A percentile compares a stretch with the other conserved stretches of the same genome.
These are phyloP conservation scores for Sebastolobus alascanus DNA, from an alignment of 2,797 vertebrate genomes.

Conservation along the genomic window DNA sequence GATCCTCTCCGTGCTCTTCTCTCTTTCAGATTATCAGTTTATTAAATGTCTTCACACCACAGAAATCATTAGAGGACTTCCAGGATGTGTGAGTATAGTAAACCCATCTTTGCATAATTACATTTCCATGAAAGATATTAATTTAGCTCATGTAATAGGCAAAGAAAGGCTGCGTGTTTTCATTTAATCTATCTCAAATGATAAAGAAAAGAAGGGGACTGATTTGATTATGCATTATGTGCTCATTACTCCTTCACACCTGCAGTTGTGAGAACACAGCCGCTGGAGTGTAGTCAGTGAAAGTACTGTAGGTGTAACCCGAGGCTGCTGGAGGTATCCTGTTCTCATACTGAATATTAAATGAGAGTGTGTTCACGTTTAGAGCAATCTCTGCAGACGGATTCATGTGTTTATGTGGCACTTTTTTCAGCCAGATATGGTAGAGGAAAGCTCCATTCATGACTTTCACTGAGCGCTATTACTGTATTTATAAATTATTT, in stretches of 20 bases:
- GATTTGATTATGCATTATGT: constrained; percentile 18
- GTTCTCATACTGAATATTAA: constrained; percentile 63
- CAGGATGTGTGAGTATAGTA: constrained; percentile 96
- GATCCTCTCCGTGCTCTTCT: constrained; percentile 37
- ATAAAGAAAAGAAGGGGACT: neutral
- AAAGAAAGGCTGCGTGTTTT: neutral
- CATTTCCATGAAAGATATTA: neutral
- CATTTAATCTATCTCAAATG: constrained; percentile 14
- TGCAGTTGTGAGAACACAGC: constrained; percentile 28
- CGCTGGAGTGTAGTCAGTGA: constrained; percentile 34
- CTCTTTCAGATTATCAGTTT: constrained; percentile 98
- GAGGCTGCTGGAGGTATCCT: constrained; percentile 48
- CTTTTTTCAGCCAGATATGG: neutral
- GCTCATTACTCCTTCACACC: constrained; percentile 25
- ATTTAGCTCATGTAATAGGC: neutral
- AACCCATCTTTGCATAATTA: constrained; percentile 9
- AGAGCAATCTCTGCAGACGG: constrained; percentile 19
- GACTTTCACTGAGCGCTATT: neutral
- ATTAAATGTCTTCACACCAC: constrained; percentile 99
- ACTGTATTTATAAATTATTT: no score
- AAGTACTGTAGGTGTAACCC: constrained; percentile 58
- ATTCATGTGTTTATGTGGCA: neutral
- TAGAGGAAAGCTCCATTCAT: neutral
- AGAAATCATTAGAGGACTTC: constrained; percentile 99
- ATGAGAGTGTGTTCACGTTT: constrained; percentile 55